Conservation (phyloP, 2,797 vertebrate species). For the Cryptoprocta ferox region DNA sequence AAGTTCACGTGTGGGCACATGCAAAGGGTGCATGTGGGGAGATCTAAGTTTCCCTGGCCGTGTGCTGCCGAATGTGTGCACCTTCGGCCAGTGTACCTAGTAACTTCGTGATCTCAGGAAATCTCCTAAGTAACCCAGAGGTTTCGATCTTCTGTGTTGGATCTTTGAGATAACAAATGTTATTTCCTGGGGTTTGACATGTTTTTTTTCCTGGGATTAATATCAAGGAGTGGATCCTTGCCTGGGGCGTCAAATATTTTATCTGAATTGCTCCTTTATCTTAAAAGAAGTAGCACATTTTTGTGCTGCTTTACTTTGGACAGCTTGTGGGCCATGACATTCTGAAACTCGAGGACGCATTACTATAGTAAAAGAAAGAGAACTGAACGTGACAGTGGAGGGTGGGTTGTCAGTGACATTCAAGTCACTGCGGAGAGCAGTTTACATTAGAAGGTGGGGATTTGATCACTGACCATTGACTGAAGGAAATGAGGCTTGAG, state of each 20-base stretch:
- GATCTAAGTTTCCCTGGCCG: too few species aligned
- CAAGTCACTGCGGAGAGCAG: not conserved
- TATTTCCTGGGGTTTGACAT: not conserved
- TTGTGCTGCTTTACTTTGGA: not conserved
- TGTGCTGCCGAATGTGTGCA: not conserved
- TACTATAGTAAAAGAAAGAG: not conserved
- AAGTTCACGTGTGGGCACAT: rapidly evolving
- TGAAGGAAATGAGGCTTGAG: not conserved
- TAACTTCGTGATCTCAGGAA: not conserved
- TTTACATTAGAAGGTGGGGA: not conserved
- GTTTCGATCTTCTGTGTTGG: not conserved
- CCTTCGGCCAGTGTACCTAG: not conserved
- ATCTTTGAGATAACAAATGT: not conserved
- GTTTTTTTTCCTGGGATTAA: not conserved
- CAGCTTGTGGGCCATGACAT: not conserved
- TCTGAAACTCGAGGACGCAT: not conserved
- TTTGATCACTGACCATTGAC: not conserved
- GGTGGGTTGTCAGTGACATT: not conserved
- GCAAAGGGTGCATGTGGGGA: rapidly evolving
- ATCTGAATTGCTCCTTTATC: not conserved
- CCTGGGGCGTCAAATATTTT: not conserved
- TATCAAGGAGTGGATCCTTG: not conserved
- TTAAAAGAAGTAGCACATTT: not conserved
- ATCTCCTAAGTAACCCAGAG: not conserved
- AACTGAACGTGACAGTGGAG: not conserved